phyloP scores from a whole-genome alignment of 1,140 invertebrate species.

The Zelostemma sp. region DNA sequence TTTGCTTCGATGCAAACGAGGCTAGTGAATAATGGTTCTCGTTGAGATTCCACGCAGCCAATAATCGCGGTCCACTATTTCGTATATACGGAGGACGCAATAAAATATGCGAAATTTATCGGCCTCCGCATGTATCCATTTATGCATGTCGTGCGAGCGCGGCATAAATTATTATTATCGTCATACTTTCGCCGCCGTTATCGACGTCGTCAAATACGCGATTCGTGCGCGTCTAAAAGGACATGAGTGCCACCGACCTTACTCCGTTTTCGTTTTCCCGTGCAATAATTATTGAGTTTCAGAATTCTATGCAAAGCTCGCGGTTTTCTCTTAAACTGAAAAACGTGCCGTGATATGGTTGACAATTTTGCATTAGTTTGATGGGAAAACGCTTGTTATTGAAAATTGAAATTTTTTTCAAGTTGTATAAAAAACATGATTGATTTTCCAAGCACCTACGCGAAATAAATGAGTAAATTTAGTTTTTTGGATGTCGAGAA shows the following conservation, averaged over 20 bases:
- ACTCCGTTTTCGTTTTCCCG: neutral
- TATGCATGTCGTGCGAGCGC: conserved; percentile 34
- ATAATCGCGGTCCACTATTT: conserved; percentile 50
- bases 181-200: conserved; percentile 11
- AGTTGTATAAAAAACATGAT: no score
- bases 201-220: conserved; percentile 22
- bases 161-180: conserved; percentile 53
- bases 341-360: no score
- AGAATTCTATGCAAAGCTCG: neutral
- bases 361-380: no score
- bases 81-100: conserved; percentile 32
- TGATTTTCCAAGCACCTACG: no score
- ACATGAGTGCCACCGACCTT: conserved; percentile 2
- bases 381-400: no score
- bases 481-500: no score
- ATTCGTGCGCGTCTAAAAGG: conserved; percentile 7
- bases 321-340: neutral
- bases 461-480: no score
- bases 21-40: conserved; percentile 42
- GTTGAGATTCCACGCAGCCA: conserved; percentile 50
- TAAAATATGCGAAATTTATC: conserved; percentile 60
- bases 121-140: conserved; percentile 25
- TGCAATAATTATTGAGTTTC: no score
- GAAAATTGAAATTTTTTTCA: no score
- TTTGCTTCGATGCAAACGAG: conserved; percentile 35